phyloP scores from a whole-genome alignment of 64 coral and sea anemone species.

The Dendrophyllia cribrosa region DNA sequence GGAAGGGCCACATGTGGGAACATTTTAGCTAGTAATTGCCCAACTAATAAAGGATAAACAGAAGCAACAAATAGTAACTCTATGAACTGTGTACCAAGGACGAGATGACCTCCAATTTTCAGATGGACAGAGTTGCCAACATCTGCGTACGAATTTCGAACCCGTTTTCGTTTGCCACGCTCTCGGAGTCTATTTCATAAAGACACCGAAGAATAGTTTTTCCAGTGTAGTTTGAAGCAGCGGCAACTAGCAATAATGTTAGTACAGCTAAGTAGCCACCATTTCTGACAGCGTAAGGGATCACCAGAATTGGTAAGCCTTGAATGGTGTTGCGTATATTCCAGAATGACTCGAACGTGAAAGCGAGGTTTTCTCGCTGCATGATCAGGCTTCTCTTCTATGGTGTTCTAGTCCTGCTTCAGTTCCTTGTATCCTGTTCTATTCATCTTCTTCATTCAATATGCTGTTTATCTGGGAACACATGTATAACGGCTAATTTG shows the following conservation, averaged over 20 bases:
- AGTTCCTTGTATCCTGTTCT: neutral
- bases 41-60: constrained; percentile 89
- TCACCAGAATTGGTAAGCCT: constrained; percentile 92
- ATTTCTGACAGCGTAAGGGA: constrained; percentile 84
- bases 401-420: too few relatives aligned
- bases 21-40: constrained; percentile 69
- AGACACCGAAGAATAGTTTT: constrained; percentile 83
- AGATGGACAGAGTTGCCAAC: constrained; percentile 76
- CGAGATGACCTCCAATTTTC: constrained; percentile 73
- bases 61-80: constrained; percentile 79
- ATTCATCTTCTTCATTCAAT: too few relatives aligned
- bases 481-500: too few relatives aligned
- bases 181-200: constrained; percentile 61
- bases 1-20: constrained; percentile 63
- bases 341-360: constrained; percentile 94
- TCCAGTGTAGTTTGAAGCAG: constrained; percentile 89
- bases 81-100: constrained; percentile 76
- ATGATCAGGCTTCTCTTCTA: neutral
- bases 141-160: constrained; percentile 85
- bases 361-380: constrained; percentile 61
- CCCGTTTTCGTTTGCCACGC: constrained; percentile 62
- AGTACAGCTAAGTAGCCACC: constrained; percentile 80
- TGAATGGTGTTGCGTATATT: constrained; percentile 99
- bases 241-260: constrained; percentile 70
- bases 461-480: too few relatives aligned